A percentile compares a stretch with the other conserved stretches of the same genome.
These are phyloP conservation scores for Congeria kusceri DNA, from an alignment of 2,888 invertebrate species.

Conservation along the genomic window DNA sequence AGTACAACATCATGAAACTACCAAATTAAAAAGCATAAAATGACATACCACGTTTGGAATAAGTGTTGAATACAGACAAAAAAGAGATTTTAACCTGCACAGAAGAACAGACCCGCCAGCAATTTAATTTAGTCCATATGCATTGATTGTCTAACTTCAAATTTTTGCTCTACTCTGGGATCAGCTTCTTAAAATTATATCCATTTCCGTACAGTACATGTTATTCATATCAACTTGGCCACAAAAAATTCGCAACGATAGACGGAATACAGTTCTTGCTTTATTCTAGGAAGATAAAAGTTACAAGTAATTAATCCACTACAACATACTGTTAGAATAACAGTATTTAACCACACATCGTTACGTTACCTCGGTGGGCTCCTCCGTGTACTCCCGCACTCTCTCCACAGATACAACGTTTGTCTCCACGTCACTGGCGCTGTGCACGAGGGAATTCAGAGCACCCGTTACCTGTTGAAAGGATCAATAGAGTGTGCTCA, in stretches of 20 bases:
- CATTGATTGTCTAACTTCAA: too few relatives aligned
- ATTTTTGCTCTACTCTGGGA: too few relatives aligned
- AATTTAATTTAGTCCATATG: not conserved
- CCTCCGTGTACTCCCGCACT: conserved; percentile 95
- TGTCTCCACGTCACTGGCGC: conserved; percentile 98
- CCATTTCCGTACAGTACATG: too few relatives aligned
- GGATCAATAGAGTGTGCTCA: not conserved
- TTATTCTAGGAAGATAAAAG: too few relatives aligned
- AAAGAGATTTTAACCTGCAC: not conserved
- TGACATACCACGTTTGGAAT: not conserved
- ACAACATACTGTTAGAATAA: too few relatives aligned
- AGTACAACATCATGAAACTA: not conserved
- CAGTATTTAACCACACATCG: too few relatives aligned
- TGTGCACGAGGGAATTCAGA: conserved; percentile 97
- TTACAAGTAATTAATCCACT: too few relatives aligned
- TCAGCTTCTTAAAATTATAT: conserved; percentile 71
- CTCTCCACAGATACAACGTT: conserved; percentile 98
- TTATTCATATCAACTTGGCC: too few relatives aligned
- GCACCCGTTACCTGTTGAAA: conserved; percentile 92
- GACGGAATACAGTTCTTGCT: too few relatives aligned
- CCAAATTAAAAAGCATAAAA: not conserved
- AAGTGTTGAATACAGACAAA: not conserved
- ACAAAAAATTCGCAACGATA: too few relatives aligned
- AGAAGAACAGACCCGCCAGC: too few relatives aligned
- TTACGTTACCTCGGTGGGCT: conserved; percentile 84